Evolutionary conservation across 2,888 invertebrate species (phyloP).

Genomic region (Chrysodeixis includens): DNA sequence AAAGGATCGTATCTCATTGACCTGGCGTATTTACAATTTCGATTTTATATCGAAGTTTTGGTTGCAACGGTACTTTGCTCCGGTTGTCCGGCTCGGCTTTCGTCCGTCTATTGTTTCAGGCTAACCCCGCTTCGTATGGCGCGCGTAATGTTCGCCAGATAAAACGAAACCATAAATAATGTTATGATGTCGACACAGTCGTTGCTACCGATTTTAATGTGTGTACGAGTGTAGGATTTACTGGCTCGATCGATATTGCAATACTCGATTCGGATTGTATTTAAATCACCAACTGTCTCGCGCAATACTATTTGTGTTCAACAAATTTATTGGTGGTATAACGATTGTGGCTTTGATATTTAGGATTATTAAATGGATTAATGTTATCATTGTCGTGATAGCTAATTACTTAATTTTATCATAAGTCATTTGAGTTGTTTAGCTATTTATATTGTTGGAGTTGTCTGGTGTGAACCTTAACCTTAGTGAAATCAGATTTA

Average conservation of each 20-base stretch:
- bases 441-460: constrained; percentile 30
- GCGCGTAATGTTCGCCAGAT: constrained; percentile 61
- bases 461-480: constrained; percentile 15
- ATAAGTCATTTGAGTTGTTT: neutral
- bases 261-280: constrained; percentile 61
- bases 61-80: constrained; percentile 73
- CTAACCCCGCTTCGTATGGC: constrained; percentile 54
- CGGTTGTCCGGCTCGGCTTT: constrained; percentile 59
- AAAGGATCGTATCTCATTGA: constrained; percentile 73
- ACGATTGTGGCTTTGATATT: constrained; percentile 51
- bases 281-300: constrained; percentile 61
- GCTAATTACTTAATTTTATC: constrained; percentile 22
- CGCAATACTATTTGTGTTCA: constrained; percentile 57
- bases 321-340: constrained; percentile 62
- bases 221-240: constrained; percentile 73
- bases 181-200: constrained; percentile 72
- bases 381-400: constrained; percentile 40
- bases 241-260: constrained; percentile 69
- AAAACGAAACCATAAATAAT: constrained; percentile 75
- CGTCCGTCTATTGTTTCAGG: constrained; percentile 56
- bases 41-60: constrained; percentile 67
- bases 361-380: constrained; percentile 48
- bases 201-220: constrained; percentile 74
- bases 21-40: constrained; percentile 70
- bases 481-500: constrained; percentile 27